These are phyloP conservation scores for Dasyprocta punctata DNA, from an alignment of 2,113 vertebrate genomes.

Conservation along the genomic window DNA sequence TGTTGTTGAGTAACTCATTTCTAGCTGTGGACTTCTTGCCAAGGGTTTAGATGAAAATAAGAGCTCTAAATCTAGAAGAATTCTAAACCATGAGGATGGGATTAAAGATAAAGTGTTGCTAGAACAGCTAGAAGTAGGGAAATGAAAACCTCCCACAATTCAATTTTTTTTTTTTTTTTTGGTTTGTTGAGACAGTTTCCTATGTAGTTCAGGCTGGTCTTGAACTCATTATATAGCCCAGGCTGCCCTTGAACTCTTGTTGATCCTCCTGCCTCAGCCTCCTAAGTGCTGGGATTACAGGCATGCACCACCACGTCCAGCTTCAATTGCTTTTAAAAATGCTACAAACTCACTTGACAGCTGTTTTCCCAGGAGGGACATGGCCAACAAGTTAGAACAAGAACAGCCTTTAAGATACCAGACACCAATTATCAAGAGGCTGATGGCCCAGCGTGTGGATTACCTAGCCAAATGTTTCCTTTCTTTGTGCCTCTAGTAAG, in stretches of 20 bases:
- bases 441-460: not conserved
- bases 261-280: not conserved
- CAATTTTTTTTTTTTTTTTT: not conserved
- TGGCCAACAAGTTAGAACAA: constrained; percentile 39
- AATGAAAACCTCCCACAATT: not conserved
- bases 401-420: constrained; percentile 3
- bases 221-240: not conserved
- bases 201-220: not conserved
- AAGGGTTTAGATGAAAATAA: not conserved
- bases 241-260: not conserved
- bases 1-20: not conserved
- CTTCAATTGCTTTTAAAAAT: constrained; percentile 46
- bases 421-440: constrained; percentile 12
- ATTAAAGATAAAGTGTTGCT: constrained; percentile 16
- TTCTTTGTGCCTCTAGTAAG: not conserved
- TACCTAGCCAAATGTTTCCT: constrained; percentile 1
- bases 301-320: not conserved
- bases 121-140: not conserved
- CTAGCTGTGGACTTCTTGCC: not conserved
- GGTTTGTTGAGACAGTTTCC: not conserved
- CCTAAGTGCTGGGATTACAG: not conserved
- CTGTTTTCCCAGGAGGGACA: constrained; percentile 2
- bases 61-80: not conserved
- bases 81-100: not conserved
- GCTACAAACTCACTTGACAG: constrained; percentile 2